Conservation (phyloP, 2,888 invertebrate species). For the Abrostola triplasia region DNA sequence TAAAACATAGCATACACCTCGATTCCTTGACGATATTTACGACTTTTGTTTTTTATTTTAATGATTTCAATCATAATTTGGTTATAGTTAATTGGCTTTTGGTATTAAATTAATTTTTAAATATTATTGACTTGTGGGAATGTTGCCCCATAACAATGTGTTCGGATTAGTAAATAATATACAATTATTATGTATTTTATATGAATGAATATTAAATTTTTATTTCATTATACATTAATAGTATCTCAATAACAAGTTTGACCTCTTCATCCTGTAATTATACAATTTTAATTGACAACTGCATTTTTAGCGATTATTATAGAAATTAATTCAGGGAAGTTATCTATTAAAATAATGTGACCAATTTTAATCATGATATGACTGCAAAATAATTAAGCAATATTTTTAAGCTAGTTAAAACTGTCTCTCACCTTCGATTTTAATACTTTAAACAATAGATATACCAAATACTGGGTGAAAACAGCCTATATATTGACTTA, state of each 20-base stretch:
- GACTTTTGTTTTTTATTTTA: conserved; percentile 44
- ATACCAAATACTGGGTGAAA: too few relatives aligned
- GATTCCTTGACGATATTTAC: conserved; percentile 32
- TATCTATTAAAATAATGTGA: conserved; percentile 14
- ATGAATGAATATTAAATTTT: conserved; percentile 32
- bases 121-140: conserved; percentile 52
- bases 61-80: conserved; percentile 48
- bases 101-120: conserved; percentile 43
- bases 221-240: conserved; percentile 15
- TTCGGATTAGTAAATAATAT: conserved; percentile 56
- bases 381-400: conserved; percentile 15
- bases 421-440: too few relatives aligned
- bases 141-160: conserved; percentile 57
- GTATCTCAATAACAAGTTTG: conserved; percentile 10
- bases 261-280: conserved; percentile 20
- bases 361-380: conserved; percentile 29
- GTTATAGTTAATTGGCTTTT: conserved; percentile 44
- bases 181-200: conserved; percentile 54
- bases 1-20: conserved; percentile 17
- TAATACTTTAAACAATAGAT: too few relatives aligned
- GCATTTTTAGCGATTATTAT: conserved; percentile 28
- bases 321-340: conserved; percentile 11
- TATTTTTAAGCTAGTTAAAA: neutral
- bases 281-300: conserved; percentile 5
- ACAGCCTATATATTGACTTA: too few relatives aligned